A percentile compares a stretch with the other conserved stretches of the same genome.
phyloP scores from a whole-genome alignment of 2,113 vertebrate genomes.

The Copsychus sechellarum region DNA sequence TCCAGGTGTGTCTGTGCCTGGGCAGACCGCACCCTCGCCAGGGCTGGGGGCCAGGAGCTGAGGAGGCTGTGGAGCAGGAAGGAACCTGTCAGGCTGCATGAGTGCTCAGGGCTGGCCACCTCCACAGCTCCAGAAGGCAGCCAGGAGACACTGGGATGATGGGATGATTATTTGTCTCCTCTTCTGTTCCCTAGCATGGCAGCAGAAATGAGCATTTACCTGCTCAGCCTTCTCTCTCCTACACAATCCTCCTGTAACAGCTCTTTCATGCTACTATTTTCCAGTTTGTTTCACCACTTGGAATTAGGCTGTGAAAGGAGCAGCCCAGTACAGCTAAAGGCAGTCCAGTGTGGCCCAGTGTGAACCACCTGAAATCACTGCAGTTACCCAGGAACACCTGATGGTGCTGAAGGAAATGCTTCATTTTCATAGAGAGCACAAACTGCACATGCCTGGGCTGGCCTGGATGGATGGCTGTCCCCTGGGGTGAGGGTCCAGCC shows the following conservation, averaged over 20 bases:
- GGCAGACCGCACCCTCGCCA: accelerated
- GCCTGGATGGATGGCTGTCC: not conserved
- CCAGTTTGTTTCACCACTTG: not conserved
- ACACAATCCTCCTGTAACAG: not conserved
- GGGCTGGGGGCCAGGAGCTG: accelerated
- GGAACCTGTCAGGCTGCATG: not conserved
- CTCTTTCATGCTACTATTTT: not conserved
- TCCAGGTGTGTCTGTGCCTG: not conserved
- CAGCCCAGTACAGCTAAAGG: not conserved
- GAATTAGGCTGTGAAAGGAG: not conserved
- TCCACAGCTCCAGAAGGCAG: not conserved
- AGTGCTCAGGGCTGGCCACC: accelerated
- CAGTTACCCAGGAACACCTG: too few relatives aligned
- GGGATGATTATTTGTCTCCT: not conserved
- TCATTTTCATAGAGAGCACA: not conserved
- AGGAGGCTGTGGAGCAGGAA: not conserved
- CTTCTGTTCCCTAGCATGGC: not conserved
- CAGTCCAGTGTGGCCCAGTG: accelerated
- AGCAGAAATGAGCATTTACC: not conserved
- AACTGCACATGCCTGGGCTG: not conserved
- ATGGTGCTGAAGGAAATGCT: not conserved
- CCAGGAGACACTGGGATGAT: not conserved
- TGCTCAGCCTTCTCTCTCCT: not conserved
- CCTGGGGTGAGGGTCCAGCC: not conserved
- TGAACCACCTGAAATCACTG: not conserved